Conservation (phyloP, 2,113 vertebrate species). For the Phrynosoma platyrhinos region DNA sequence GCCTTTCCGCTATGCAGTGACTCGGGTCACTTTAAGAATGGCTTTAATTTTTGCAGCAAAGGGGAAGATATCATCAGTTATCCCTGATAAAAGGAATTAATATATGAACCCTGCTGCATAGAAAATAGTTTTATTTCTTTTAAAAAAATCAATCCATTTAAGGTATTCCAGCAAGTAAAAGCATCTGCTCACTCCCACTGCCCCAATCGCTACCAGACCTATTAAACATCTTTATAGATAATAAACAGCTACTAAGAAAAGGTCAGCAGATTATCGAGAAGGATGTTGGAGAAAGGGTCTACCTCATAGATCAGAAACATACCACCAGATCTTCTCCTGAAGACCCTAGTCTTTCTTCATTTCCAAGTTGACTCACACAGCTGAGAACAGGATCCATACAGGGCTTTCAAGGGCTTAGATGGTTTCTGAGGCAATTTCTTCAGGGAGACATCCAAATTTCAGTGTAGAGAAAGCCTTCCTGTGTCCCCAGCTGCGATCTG, state of each 20-base stretch:
- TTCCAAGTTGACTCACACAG: not conserved
- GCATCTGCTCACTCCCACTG: not conserved
- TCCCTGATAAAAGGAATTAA: constrained; percentile 59
- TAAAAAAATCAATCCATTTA: constrained; percentile 14
- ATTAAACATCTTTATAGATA: constrained; percentile 30
- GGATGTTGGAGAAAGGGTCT: not conserved
- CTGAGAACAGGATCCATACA: not conserved
- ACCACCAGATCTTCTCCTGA: not conserved
- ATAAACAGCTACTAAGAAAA: not conserved
- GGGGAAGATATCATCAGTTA: constrained; percentile 42
- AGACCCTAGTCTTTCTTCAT: not conserved
- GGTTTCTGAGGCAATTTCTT: too few species aligned
- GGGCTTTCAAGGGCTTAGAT: too few species aligned
- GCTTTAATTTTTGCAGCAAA: constrained; percentile 65
- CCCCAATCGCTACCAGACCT: not conserved
- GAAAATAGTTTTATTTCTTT: constrained; percentile 19
- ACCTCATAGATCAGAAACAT: not conserved
- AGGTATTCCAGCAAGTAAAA: not conserved
- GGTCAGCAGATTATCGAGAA: not conserved
- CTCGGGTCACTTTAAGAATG: constrained; percentile 61
- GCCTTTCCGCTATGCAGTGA: constrained; percentile 44
- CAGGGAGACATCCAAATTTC: too few species aligned
- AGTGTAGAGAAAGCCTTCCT: too few species aligned
- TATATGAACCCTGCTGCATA: constrained; percentile 23
- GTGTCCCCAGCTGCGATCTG: too few species aligned